Conservation (phyloP, 2,888 invertebrate species). For the Catocala nupta region DNA sequence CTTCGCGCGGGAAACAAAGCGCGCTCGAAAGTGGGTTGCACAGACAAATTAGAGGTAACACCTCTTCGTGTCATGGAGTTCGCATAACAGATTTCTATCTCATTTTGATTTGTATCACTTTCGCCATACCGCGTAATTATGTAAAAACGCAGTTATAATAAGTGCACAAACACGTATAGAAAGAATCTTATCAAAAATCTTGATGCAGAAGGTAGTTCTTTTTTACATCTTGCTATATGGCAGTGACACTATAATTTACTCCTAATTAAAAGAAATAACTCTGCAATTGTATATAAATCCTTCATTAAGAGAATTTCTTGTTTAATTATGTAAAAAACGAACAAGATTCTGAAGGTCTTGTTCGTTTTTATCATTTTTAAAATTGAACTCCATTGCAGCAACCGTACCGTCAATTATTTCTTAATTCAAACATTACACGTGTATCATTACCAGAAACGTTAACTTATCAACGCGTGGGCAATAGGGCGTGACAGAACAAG, state of each 20-base stretch:
- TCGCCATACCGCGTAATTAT: conserved; percentile 38
- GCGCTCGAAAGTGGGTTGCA: conserved; percentile 69
- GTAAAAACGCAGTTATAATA: conserved; percentile 21
- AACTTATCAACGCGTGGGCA: conserved; percentile 40
- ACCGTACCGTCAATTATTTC: not conserved
- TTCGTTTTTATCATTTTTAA: too few relatives aligned
- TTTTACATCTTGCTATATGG: too few relatives aligned
- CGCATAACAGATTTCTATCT: conserved; percentile 51
- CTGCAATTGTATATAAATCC: too few relatives aligned
- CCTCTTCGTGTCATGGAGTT: conserved; percentile 48
- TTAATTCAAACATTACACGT: conserved; percentile 6
- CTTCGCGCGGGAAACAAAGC: conserved; percentile 70
- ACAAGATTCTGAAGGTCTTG: not conserved
- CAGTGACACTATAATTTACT: too few relatives aligned
- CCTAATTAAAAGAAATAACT: too few relatives aligned
- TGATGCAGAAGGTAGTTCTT: too few relatives aligned
- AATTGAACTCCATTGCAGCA: not conserved
- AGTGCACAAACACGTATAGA: not conserved
- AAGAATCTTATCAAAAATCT: not conserved
- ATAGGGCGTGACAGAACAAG: conserved; percentile 41
- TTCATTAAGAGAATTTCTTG: too few relatives aligned
- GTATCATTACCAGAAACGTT: conserved; percentile 15
- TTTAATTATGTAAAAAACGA: too few relatives aligned
- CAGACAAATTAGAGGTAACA: conserved; percentile 64
- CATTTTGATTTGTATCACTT: conserved; percentile 40